Evolutionary conservation across 2,888 invertebrate genomes (phyloP).

Genomic region (Orchestes rusci): DNA sequence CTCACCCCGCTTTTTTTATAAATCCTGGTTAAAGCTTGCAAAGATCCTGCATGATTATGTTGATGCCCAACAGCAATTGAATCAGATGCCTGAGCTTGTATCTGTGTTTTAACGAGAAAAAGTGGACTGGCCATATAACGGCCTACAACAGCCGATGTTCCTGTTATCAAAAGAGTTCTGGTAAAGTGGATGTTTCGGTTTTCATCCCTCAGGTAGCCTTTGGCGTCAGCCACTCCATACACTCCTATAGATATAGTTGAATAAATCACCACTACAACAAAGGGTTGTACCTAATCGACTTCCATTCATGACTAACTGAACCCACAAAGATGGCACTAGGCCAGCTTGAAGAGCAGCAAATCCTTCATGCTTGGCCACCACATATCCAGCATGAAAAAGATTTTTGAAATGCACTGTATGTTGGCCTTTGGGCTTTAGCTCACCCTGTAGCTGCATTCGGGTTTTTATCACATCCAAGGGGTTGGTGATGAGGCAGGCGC

Average conservation of each 20-base stretch:
- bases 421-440: slow-evolving; percentile 52
- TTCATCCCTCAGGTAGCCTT: slow-evolving; percentile 43
- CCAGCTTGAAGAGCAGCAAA: slow-evolving; percentile 68
- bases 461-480: slow-evolving; percentile 87
- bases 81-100: slow-evolving; percentile 66
- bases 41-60: slow-evolving; percentile 58
- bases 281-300: slow-evolving; percentile 49
- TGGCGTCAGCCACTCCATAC: slow-evolving; percentile 35
- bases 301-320: slow-evolving; percentile 63
- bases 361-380: slow-evolving; percentile 57
- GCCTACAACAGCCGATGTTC: slow-evolving; percentile 60
- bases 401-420: slow-evolving; percentile 61
- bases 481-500: slow-evolving; percentile 74
- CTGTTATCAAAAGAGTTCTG: slow-evolving; percentile 48
- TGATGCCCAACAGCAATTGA: slow-evolving; percentile 81
- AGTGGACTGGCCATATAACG: slow-evolving; percentile 67
- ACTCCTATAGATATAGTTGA: slow-evolving; percentile 37
- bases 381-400: slow-evolving; percentile 63
- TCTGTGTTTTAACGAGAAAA: slow-evolving; percentile 77
- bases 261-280: too few relatives aligned
- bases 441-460: slow-evolving; percentile 74
- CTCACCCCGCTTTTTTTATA: slow-evolving; percentile 48
- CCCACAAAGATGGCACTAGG: slow-evolving; percentile 73
- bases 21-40: slow-evolving; percentile 47
- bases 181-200: slow-evolving; percentile 47